A percentile compares a stretch with the other conserved stretches of the same genome.
phyloP scores from a whole-genome alignment of 2,888 invertebrate genomes.

The Chrysolina haemoptera region DNA sequence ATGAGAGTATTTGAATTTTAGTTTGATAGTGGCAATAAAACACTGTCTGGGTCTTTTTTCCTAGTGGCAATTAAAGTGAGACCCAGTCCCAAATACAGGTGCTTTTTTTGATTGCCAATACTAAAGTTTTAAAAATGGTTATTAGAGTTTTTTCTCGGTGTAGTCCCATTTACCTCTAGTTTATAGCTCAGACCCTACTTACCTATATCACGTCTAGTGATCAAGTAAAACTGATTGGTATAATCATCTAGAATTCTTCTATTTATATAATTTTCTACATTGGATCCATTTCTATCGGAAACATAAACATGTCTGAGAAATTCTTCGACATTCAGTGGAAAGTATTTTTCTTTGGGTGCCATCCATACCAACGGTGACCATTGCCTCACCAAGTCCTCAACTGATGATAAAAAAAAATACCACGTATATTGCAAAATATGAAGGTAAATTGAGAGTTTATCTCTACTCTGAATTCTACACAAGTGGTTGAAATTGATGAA shows the following conservation, averaged over 20 bases:
- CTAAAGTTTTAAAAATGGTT: too few relatives aligned
- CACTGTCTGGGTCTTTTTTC: too few relatives aligned
- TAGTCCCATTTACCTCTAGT: neutral
- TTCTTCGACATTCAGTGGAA: constrained; percentile 76
- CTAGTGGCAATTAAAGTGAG: too few relatives aligned
- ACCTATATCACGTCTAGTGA: constrained; percentile 60
- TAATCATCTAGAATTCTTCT: constrained; percentile 42
- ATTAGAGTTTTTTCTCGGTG: too few relatives aligned
- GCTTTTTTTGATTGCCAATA: too few relatives aligned
- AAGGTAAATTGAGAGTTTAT: too few relatives aligned
- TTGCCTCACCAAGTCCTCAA: constrained; percentile 70
- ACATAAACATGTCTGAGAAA: constrained; percentile 74
- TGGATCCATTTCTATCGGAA: constrained; percentile 59
- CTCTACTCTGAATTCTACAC: neutral
- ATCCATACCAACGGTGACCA: constrained; percentile 81
- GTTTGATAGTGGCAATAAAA: too few relatives aligned
- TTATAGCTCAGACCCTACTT: neutral
- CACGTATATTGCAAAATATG: neutral
- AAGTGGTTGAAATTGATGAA: too few relatives aligned
- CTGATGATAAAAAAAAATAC: constrained; percentile 50
- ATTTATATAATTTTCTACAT: constrained; percentile 40
- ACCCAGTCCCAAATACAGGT: too few relatives aligned
- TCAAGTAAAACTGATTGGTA: constrained; percentile 69
- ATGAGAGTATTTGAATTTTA: too few relatives aligned
- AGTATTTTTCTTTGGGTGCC: constrained; percentile 76